Conservation (phyloP, 2,888 invertebrate species). For the Hymenopus coronatus region DNA sequence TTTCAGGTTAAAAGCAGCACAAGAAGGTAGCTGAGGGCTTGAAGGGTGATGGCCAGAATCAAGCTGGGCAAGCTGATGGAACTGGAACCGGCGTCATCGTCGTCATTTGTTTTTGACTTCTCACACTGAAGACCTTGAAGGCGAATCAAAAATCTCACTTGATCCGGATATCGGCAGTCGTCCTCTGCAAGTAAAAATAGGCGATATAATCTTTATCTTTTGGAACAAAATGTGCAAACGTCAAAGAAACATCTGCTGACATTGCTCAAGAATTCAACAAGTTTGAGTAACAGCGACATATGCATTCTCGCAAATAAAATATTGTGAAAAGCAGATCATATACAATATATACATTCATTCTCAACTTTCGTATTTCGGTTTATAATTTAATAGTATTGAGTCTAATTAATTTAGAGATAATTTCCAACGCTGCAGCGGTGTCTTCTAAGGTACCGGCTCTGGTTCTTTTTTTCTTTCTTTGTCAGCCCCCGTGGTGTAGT, state of each 20-base stretch:
- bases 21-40: not conserved
- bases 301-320: too few relatives aligned
- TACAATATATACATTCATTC: too few relatives aligned
- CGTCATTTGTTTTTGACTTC: not conserved
- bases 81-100: not conserved
- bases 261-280: not conserved
- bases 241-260: not conserved
- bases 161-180: conserved; percentile 63
- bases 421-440: too few relatives aligned
- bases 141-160: conserved; percentile 57
- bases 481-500: too few relatives aligned
- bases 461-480: too few relatives aligned
- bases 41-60: not conserved
- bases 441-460: too few relatives aligned
- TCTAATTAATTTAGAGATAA: too few relatives aligned
- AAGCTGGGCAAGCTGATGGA: not conserved
- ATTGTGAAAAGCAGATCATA: too few relatives aligned
- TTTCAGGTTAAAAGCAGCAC: not conserved
- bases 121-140: conserved; percentile 52
- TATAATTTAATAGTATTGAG: too few relatives aligned
- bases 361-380: too few relatives aligned
- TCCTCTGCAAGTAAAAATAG: conserved; percentile 51
- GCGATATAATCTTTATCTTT: not conserved
- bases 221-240: not conserved
- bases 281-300: not conserved